These are phyloP conservation scores for Drosophila dunni DNA, from an alignment of 1,140 invertebrate species.

Conservation along the genomic window DNA sequence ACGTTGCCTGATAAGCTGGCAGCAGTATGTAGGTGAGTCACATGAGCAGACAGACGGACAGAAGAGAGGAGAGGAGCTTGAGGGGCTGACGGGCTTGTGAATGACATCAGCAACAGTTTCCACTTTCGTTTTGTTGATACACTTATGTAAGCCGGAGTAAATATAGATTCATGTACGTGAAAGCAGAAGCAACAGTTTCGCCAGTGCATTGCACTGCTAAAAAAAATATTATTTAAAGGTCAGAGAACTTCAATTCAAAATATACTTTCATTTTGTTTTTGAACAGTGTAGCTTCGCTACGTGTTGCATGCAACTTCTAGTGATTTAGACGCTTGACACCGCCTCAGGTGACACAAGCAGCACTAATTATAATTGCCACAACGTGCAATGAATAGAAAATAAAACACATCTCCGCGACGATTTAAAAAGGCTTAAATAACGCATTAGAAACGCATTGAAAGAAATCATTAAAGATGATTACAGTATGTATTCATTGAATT, in stretches of 20 bases:
- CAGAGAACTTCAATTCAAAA: too few relatives aligned
- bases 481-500: conserved; percentile 25
- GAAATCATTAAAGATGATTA: conserved; percentile 3
- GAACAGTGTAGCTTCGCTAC: conserved; percentile 32
- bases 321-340: background rate
- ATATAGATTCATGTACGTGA: background rate
- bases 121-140: conserved; percentile 17
- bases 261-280: too few relatives aligned
- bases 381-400: conserved; percentile 13
- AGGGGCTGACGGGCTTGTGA: conserved; percentile 5
- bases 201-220: too few relatives aligned
- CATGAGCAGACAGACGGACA: conserved; percentile 16
- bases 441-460: conserved; percentile 1
- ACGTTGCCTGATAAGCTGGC: conserved; percentile 37
- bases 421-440: background rate
- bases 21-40: conserved; percentile 18
- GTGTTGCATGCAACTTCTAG: conserved; percentile 65
- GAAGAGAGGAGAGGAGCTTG: background rate
- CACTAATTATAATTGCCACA: conserved; percentile 63
- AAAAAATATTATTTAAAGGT: too few relatives aligned
- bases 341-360: conserved; percentile 12
- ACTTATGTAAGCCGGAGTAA: background rate
- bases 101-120: conserved; percentile 34
- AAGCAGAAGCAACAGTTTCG: conserved; percentile 25
- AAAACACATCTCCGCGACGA: too few relatives aligned